These are phyloP conservation scores for Phasia obesa DNA, from an alignment of 2,888 invertebrate genomes.

Conservation along the genomic window DNA sequence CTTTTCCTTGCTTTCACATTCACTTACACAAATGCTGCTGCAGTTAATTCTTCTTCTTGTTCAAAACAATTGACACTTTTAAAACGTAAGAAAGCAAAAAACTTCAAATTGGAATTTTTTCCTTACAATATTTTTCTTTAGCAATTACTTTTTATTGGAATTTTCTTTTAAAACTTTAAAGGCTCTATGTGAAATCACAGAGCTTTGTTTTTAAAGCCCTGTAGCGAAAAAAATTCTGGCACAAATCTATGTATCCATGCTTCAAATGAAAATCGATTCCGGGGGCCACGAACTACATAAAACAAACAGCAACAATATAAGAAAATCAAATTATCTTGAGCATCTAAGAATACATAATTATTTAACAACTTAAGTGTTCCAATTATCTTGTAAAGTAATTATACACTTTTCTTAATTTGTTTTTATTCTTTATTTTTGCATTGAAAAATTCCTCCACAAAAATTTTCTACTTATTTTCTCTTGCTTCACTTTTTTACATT, in stretches of 20 bases:
- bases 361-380: not conserved
- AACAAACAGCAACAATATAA: slow-evolving; percentile 13
- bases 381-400: slow-evolving; percentile 15
- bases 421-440: slow-evolving; percentile 41
- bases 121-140: slow-evolving; percentile 16
- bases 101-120: slow-evolving; percentile 43
- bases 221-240: slow-evolving; percentile 51
- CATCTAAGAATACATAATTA: slow-evolving; percentile 3
- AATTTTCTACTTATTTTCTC: slow-evolving; percentile 50
- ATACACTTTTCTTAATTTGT: slow-evolving; percentile 39
- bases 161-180: not conserved
- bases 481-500: slow-evolving; percentile 34
- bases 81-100: slow-evolving; percentile 20
- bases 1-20: slow-evolving; percentile 29
- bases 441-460: slow-evolving; percentile 61
- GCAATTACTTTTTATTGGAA: slow-evolving; percentile 5
- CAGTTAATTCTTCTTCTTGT: slow-evolving; percentile 39
- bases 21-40: slow-evolving; percentile 16
- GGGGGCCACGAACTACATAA: slow-evolving; percentile 44
- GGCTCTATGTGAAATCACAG: slow-evolving; percentile 5
- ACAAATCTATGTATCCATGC: slow-evolving; percentile 69
- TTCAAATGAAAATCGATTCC: slow-evolving; percentile 67
- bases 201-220: slow-evolving; percentile 30
- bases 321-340: not conserved
- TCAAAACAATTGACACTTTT: slow-evolving; percentile 59